phyloP scores from a whole-genome alignment of 1,140 invertebrate genomes.

The Delia radicum region DNA sequence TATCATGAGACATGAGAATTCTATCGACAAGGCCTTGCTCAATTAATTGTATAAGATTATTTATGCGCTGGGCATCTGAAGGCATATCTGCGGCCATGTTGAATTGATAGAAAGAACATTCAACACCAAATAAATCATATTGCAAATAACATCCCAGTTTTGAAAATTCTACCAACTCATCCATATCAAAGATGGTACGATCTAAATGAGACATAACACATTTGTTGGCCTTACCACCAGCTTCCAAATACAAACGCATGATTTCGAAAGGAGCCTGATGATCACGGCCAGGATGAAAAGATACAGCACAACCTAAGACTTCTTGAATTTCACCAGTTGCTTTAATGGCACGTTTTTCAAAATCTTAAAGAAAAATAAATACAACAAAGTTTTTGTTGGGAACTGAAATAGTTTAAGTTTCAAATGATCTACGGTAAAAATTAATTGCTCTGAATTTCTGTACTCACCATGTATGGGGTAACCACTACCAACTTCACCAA shows the following conservation, averaged over 20 bases:
- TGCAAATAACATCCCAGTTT: conserved; percentile 73
- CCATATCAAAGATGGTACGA: conserved; percentile 69
- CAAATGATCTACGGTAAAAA: background rate
- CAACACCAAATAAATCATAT: conserved; percentile 81
- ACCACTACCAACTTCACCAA: conserved; percentile 80
- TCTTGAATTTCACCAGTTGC: conserved; percentile 70
- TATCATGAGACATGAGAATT: conserved; percentile 76
- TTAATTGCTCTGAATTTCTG: too few relatives aligned
- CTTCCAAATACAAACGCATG: conserved; percentile 74
- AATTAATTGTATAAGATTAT: conserved; percentile 64
- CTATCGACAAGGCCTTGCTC: conserved; percentile 66
- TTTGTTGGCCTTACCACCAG: conserved; percentile 70
- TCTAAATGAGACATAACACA: conserved; percentile 85
- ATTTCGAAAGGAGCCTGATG: conserved; percentile 75
- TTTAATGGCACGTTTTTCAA: conserved; percentile 71
- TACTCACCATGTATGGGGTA: conserved; percentile 74
- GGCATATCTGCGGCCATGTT: conserved; percentile 70
- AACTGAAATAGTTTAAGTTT: background rate
- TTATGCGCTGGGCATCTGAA: conserved; percentile 75
- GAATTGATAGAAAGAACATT: conserved; percentile 78
- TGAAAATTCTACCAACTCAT: conserved; percentile 72
- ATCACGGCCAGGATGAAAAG: conserved; percentile 78
- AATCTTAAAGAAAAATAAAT: conserved; percentile 64
- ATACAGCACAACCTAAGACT: conserved; percentile 70
- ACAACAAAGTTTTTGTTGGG: background rate